These are phyloP conservation scores for Phoeniculus purpureus DNA, from an alignment of 2,797 vertebrate genomes.

Conservation along the genomic window DNA sequence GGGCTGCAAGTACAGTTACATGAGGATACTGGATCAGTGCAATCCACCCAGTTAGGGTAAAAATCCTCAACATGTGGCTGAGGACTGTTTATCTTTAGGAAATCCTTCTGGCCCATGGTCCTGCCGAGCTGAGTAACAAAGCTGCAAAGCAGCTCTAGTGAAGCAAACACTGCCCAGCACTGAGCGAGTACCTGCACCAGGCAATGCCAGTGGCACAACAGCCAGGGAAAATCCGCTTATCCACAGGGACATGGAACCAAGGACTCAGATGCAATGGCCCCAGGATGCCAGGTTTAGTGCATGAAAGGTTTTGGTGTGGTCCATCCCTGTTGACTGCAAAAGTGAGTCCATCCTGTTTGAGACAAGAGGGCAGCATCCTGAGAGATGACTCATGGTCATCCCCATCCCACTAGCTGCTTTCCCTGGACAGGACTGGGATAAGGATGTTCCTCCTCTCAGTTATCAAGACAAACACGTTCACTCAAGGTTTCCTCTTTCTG, in stretches of 20 bases:
- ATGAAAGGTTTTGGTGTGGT: fast-evolving
- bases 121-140: fast-evolving
- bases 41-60: not conserved
- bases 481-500: slow-evolving; percentile 22
- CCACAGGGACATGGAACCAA: not conserved
- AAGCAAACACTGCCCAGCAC: not conserved
- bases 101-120: slow-evolving; percentile 11
- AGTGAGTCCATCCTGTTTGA: fast-evolving
- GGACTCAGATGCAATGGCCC: not conserved
- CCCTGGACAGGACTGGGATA: not conserved
- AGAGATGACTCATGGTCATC: not conserved
- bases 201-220: not conserved
- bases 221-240: not conserved
- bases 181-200: fast-evolving
- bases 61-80: not conserved
- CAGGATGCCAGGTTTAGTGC: fast-evolving
- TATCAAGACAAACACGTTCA: not conserved
- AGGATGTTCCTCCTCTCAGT: not conserved
- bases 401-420: not conserved
- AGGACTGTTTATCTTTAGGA: slow-evolving; percentile 28
- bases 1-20: not conserved
- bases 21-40: not conserved
- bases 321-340: not conserved
- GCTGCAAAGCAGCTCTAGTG: not conserved
- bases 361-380: not conserved